Evolutionary conservation across 1,140 invertebrate genomes (phyloP).

Genomic region (Galleria mellonella): DNA sequence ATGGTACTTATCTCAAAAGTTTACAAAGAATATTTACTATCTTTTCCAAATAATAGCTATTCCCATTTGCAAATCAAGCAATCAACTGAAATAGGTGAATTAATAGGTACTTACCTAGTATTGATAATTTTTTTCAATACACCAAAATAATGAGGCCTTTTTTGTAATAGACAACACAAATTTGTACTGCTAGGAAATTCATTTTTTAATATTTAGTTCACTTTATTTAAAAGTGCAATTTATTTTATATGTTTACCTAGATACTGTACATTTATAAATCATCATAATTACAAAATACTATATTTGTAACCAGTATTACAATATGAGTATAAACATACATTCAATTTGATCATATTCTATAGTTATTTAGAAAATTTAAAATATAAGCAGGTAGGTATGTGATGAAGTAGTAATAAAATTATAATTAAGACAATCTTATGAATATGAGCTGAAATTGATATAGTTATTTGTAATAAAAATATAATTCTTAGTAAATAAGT

Average conservation of each 20-base stretch:
- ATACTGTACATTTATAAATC: no score
- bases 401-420: constrained; percentile 14
- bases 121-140: constrained; percentile 19
- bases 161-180: constrained; percentile 7
- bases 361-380: constrained; percentile 2
- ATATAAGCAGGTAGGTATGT: constrained; percentile 11
- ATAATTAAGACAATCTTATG: constrained; percentile 59
- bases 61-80: no score
- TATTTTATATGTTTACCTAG: no score
- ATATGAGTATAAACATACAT: not conserved
- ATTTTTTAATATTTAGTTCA: not conserved
- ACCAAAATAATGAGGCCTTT: constrained; percentile 55
- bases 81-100: no score
- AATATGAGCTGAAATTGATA: constrained; percentile 61
- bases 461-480: constrained; percentile 18
- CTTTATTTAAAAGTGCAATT: not conserved
- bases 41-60: no score
- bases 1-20: constrained; percentile 64
- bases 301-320: no score
- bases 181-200: no score
- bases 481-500: constrained; percentile 8
- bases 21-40: constrained; percentile 42
- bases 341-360: not conserved
- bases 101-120: no score
- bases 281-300: no score